These are phyloP conservation scores for Schizopygopsis pylzovi DNA, from an alignment of 2,797 vertebrate species.

Conservation along the genomic window DNA sequence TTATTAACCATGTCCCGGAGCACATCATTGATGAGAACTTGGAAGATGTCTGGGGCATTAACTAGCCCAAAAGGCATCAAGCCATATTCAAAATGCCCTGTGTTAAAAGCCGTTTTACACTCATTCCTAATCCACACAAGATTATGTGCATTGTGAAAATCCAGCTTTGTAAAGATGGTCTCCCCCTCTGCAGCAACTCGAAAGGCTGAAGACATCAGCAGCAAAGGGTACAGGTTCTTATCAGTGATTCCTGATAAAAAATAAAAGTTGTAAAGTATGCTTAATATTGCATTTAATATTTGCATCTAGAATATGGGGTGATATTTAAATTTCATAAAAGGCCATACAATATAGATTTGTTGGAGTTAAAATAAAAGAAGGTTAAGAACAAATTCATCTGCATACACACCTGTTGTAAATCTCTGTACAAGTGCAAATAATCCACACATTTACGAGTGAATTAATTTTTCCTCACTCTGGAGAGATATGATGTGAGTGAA, in stretches of 20 bases:
- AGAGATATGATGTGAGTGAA: conserved; percentile 58
- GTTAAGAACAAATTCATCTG: background rate
- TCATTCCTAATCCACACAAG: too few relatives aligned
- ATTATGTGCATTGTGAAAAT: too few relatives aligned
- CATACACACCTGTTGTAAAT: background rate
- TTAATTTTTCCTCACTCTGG: background rate
- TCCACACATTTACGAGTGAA: background rate
- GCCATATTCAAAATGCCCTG: too few relatives aligned
- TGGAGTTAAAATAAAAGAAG: background rate
- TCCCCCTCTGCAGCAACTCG: background rate
- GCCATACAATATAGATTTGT: background rate
- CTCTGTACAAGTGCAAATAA: background rate
- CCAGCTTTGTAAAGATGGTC: too few relatives aligned
- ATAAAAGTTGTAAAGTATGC: too few relatives aligned
- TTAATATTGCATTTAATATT: too few relatives aligned
- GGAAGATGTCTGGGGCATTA: background rate
- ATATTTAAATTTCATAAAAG: background rate
- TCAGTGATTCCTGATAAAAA: background rate
- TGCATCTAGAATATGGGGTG: background rate
- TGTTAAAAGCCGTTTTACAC: too few relatives aligned
- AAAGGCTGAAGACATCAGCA: background rate
- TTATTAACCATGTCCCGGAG: background rate
- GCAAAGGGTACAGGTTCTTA: background rate
- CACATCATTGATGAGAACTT: background rate
- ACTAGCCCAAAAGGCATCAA: too few relatives aligned